phyloP scores from a whole-genome alignment of 2,113 vertebrate species.

The Sorex araneus region DNA sequence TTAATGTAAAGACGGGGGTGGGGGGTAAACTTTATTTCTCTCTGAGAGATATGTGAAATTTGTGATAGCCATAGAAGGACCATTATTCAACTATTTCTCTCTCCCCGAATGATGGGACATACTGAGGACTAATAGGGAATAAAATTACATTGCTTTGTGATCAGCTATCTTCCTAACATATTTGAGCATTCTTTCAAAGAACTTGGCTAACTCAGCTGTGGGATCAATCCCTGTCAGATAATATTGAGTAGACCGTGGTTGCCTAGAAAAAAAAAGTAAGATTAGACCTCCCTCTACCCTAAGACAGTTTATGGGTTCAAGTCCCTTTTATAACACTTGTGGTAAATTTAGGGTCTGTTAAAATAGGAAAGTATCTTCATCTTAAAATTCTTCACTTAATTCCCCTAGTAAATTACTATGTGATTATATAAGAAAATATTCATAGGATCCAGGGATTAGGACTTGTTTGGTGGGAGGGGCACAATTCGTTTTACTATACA shows the following conservation, averaged over 20 bases:
- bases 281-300: not conserved
- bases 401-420: not conserved
- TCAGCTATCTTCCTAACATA: not conserved
- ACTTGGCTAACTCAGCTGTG: not conserved
- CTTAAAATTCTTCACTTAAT: not conserved
- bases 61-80: not conserved
- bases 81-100: not conserved
- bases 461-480: not conserved
- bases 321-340: not conserved
- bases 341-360: not conserved
- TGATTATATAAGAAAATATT: not conserved
- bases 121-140: not conserved
- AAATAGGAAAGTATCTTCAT: not conserved
- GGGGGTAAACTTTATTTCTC: not conserved
- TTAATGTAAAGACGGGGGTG: not conserved
- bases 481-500: not conserved
- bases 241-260: not conserved
- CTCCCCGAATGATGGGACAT: not conserved
- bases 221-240: not conserved
- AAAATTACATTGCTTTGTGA: not conserved
- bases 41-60: not conserved
- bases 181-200: not conserved
- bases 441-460: not conserved
- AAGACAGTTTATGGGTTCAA: slow-evolving; percentile 1
- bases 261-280: not conserved